These are phyloP conservation scores for Acanthurus tractus DNA, from an alignment of 2,797 vertebrate genomes.

Conservation along the genomic window DNA sequence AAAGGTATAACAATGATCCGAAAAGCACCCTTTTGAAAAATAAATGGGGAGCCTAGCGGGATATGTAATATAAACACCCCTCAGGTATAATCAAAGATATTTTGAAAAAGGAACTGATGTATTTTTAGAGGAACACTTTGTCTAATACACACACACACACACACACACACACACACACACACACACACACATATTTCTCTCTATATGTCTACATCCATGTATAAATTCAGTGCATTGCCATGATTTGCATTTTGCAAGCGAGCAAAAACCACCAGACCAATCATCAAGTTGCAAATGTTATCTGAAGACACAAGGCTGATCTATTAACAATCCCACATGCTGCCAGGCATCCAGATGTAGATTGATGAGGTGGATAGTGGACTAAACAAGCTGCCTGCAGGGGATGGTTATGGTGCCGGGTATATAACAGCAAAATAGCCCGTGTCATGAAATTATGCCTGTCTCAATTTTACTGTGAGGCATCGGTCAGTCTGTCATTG, in stretches of 20 bases:
- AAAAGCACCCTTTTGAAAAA: constrained; percentile 64
- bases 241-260: constrained; percentile 25
- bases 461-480: constrained; percentile 37
- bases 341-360: constrained; percentile 67
- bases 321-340: constrained; percentile 53
- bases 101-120: constrained; percentile 36
- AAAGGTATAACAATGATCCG: constrained; percentile 74
- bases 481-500: constrained; percentile 32
- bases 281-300: constrained; percentile 46
- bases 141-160: no score
- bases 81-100: constrained; percentile 22
- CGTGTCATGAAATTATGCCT: constrained; percentile 47
- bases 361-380: constrained; percentile 72
- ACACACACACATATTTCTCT: no score
- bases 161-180: no score
- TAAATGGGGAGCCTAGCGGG: constrained; percentile 37
- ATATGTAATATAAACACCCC: constrained; percentile 25
- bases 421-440: constrained; percentile 25
- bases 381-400: constrained; percentile 63
- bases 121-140: no score
- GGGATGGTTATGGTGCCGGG: constrained; percentile 13
- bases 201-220: no score
- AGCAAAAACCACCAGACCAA: constrained; percentile 36
- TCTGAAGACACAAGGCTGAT: constrained; percentile 53
- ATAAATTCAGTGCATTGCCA: constrained; percentile 14